Evolutionary conservation across 2,797 vertebrate species (phyloP).

Genomic region (Artibeus jamaicensis): DNA sequence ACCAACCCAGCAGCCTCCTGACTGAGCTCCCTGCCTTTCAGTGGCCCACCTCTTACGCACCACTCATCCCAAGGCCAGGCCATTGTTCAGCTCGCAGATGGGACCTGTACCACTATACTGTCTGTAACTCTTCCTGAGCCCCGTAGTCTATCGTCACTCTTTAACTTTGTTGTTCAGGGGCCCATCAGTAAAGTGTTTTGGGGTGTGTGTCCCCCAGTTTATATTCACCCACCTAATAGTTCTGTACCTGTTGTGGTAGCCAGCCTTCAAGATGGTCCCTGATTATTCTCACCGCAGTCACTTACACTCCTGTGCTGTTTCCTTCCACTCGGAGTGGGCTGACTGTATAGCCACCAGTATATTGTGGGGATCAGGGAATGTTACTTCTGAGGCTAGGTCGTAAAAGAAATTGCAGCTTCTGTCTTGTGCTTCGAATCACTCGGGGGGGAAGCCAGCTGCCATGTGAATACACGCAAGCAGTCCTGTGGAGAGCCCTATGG

Average conservation of each 20-base stretch:
- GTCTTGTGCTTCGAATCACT: neutral
- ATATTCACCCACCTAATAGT: neutral
- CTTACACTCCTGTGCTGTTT: neutral
- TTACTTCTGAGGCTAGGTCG: neutral
- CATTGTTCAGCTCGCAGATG: neutral
- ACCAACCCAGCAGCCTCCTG: neutral
- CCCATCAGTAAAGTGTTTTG: neutral
- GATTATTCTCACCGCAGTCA: neutral
- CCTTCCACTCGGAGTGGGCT: neutral
- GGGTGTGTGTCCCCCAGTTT: neutral
- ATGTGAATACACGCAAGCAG: neutral
- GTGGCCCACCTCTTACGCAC: neutral
- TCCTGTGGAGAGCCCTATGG: neutral
- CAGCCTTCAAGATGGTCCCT: neutral
- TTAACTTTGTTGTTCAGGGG: neutral
- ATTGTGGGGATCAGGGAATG: neutral
- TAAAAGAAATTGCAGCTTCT: neutral
- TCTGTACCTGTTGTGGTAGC: neutral
- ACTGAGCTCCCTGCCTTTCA: neutral
- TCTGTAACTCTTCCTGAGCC: neutral
- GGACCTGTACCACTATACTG: neutral
- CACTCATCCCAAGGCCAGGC: neutral
- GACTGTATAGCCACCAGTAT: neutral
- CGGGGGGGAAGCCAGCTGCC: neutral
- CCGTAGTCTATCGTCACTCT: neutral